Base-by-base conservation (phyloP, 2,113 vertebrate species). In the Forbesichthys agassizii region DNA sequence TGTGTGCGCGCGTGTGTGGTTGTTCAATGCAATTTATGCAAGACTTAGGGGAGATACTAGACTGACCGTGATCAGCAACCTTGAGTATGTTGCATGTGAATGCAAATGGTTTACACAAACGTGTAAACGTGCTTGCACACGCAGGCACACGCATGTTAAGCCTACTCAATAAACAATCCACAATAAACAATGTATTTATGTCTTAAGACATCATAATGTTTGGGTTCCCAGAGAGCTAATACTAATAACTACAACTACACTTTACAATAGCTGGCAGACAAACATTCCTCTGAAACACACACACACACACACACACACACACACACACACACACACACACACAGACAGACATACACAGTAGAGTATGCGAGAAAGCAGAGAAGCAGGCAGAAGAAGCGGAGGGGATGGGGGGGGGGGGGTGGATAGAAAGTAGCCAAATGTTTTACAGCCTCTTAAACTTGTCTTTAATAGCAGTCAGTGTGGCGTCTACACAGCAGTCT, bases 401-500 rank as follows among this genome's bases (percentile, higher is more conserved):
- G 11, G 33, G 33, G 57, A 61, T 1, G 3, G 18, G 14, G 58
- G 11, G 33, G 33, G 57, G 42, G 58, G 36, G 58, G 27, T 12
- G 51, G 16, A 48, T 13, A 62, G 70, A 75, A 88, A 83, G 84
- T 84, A 84, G 89, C 88, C 87, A 90, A 90, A 91, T 86, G 83
- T 86, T 90, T 90, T 87, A 89, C 87, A 78, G 83, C 89, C 86
- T 89, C 86, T 87, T 91, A 90, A 91, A 90, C 75, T 83, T 85
- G 89, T 89, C 86, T 88, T 83, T 90, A 90, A 88, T 85, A 86
- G 89, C 86, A 88, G 88, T 88, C 89, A 87, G 87, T 88, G 88
- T 81, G 89, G 88, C 88, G 89, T 91, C 89, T 69, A 86, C 85
- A 69, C 85, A 89, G 85, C 85, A 74, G 85, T 88, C 89, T 88